Evolutionary conservation across 2,888 invertebrate genomes (phyloP).

Genomic region (Ormia ochracea): DNA sequence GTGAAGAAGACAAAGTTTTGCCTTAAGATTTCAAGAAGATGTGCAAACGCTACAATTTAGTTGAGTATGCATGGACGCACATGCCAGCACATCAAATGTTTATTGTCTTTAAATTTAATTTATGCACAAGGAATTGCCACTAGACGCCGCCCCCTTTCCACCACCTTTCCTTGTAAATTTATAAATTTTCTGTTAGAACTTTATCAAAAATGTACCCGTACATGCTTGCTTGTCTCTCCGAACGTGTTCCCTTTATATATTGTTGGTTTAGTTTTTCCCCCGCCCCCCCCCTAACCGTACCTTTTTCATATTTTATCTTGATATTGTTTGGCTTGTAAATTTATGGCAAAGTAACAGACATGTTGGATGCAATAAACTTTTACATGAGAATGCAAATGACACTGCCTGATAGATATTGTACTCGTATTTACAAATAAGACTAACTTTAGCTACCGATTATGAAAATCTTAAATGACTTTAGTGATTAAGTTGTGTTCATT

Average conservation of each 20-base stretch:
- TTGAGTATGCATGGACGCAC: not conserved
- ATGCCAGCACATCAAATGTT: not conserved
- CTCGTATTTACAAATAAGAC: not conserved
- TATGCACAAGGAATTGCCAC: not conserved
- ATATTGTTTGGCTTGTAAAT: not conserved
- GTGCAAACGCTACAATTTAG: not conserved
- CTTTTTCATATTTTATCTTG: not conserved
- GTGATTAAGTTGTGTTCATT: constrained; percentile 2
- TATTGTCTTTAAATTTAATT: not conserved
- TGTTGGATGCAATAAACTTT: not conserved
- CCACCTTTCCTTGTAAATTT: not conserved
- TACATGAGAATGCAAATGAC: constrained; percentile 20
- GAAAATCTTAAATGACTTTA: constrained; percentile 8
- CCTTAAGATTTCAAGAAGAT: not conserved
- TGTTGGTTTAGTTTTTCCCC: not conserved
- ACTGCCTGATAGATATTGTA: not conserved
- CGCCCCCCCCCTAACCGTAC: too few relatives aligned
- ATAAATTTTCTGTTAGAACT: not conserved
- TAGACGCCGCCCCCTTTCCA: not conserved
- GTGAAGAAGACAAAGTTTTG: not conserved
- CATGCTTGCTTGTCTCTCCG: too few relatives aligned
- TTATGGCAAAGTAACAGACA: not conserved
- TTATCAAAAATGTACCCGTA: not conserved
- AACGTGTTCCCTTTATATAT: not conserved
- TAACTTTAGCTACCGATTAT: not conserved